Base-by-base conservation (phyloP, 2,888 invertebrate species). In the Xiphydria camelus region DNA sequence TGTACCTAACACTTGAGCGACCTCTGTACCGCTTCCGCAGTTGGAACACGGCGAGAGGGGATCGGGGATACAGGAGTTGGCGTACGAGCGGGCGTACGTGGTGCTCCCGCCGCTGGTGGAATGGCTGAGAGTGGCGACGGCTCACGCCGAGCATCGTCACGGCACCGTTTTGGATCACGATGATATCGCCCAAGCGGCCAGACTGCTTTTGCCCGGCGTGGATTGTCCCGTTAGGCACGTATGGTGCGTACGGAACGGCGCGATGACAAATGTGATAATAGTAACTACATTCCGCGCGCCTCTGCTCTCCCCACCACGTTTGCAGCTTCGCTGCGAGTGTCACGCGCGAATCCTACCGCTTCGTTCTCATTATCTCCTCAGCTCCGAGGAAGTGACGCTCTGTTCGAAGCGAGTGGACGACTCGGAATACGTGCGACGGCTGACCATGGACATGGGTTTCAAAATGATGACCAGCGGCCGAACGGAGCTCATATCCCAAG, bases 21-120 rank as follows among this genome's bases (percentile, higher is more conserved):
- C n/a, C n/a, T n/a, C n/a, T n/a, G n/a, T n/a, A n/a, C n/a, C n/a
- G n/a, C n/a, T n/a, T n/a, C n/a, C n/a, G n/a, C 66, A 88, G 82
- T 64, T 89, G 72, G 88, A 89, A 68, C 88, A 89, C 66, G 82
- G 80, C 0, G 83, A 83, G 48, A 72, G 79, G 29, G 77, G 69
- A 37, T 61, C 70, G 5, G 83, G 82, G 3, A 80, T 84, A 25
- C 84, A 88, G 70, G 88, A 89, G 61, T 79, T 93, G 53, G 91
- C 91, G 73, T 91, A 91, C 53, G 91, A 90, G 77, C 82, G 93
- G 40, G 91, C 92, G 1, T 93, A 91, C 59, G 88, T 91, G 7
- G 92, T 92, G 0, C 77, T 93, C 53, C 94, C 94, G 1, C 94
- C 94, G 7, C 78, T 94, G 48, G 87, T 90, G n/a, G 94, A 94